Evolutionary conservation across 2,888 invertebrate genomes (phyloP).

Genomic region (Drosophila diplacantha): DNA sequence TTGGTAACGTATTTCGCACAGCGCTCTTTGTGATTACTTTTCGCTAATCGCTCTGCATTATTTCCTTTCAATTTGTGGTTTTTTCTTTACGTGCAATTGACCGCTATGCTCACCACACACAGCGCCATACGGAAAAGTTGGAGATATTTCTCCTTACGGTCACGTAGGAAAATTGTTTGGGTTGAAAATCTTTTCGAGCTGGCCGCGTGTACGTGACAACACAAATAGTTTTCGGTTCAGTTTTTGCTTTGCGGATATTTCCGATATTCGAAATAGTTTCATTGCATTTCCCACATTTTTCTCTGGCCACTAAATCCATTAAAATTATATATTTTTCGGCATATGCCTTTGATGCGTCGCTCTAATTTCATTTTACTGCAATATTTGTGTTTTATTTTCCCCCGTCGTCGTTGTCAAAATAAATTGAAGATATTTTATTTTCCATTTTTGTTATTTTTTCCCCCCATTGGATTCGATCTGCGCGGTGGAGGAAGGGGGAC

Average conservation of each 20-base stretch:
- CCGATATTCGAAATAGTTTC: conserved; percentile 35
- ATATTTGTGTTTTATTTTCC: conserved; percentile 37
- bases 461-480: conserved; percentile 16
- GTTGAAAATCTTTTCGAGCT: conserved; percentile 60
- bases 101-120: conserved; percentile 56
- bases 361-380: conserved; percentile 62
- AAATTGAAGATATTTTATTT: conserved; percentile 66
- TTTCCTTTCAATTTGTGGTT: conserved; percentile 69
- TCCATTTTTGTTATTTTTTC: conserved; percentile 39
- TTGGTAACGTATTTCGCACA: conserved; percentile 42
- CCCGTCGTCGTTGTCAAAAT: conserved; percentile 59
- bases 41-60: conserved; percentile 69
- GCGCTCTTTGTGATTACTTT: conserved; percentile 69
- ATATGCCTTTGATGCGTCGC: conserved; percentile 65
- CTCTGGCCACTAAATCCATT: conserved; percentile 68
- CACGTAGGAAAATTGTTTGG: conserved; percentile 62
- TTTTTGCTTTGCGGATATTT: conserved; percentile 22
- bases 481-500: not conserved
- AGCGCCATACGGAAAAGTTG: conserved; percentile 9
- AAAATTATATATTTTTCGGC: conserved; percentile 63
- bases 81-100: conserved; percentile 64
- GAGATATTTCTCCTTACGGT: conserved; percentile 44
- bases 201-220: conserved; percentile 64
- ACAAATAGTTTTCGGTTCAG: conserved; percentile 59
- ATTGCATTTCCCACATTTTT: conserved; percentile 64